Evolutionary conservation across 2,797 vertebrate genomes (phyloP), one percentile per base, ranked within the genome.

Genomic region (Xenopus petersii): DNA sequence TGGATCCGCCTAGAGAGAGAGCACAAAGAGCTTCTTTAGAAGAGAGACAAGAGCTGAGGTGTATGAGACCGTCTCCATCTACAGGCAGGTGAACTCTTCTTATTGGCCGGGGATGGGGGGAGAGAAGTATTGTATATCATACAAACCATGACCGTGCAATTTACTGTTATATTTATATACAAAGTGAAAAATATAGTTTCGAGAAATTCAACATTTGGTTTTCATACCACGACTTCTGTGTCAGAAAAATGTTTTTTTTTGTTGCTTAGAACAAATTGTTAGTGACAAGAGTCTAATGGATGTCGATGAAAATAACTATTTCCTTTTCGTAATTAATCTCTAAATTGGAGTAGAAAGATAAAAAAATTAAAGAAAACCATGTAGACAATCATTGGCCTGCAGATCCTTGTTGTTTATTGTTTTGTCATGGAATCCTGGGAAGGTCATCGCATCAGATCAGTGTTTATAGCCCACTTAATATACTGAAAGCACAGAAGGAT

Each of bases 101-200:
- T 51, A 51, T 5, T 12, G 2, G 26, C 26, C 26, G 2, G 26
- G 26, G 26, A 10, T 7, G 49, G 3, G 49, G 49, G 49, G 49
- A 12, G 15, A 51, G 4, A 42, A 9, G 3, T 9, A 51, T 4
- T 51, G 49, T 51, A 51, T 51, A 10, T 51, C 12, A 51, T 51
- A 13, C 15, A 3, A 61, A 24, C 21, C 21, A 30, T 61, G 59
- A 61, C 17, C 24, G 59, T 61, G 60, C 60, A 63, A 63, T 63
- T 63, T 36, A 63, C 26, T 33, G 60, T 36, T 61, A 26, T 61
- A 24, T 61, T 33, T 63, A 33, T 63, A 15, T 63, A 63, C 60
- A 63, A 36, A 63, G 60, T 15, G 30, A 63, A 16, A 33, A 60
- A 30, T 56, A 56, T 60, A 60, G 58, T 60, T 60, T 60, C 17